Conservation (phyloP, 1,140 invertebrate genomes). For the Anagrus nilaparvatae region DNA sequence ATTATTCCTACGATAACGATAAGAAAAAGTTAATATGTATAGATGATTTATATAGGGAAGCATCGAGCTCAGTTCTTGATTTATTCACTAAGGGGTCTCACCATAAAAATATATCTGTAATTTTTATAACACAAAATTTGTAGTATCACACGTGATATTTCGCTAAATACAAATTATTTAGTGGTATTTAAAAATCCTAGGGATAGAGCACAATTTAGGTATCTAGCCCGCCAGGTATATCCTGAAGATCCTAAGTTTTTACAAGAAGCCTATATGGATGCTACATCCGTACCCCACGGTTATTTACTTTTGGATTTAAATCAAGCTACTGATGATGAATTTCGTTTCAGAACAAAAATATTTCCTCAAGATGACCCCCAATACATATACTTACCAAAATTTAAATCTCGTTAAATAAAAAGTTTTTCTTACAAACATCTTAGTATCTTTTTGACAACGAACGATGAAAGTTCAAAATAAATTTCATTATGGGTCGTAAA, state of each 20-base stretch:
- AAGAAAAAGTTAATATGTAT: slow-evolving; percentile 18
- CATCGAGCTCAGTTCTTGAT: slow-evolving; percentile 28
- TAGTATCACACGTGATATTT: slow-evolving; percentile 34
- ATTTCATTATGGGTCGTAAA: too few species aligned
- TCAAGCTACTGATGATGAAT: slow-evolving; percentile 24
- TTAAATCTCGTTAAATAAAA: too few species aligned
- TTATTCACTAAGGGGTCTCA: slow-evolving; percentile 36
- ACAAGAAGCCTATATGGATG: slow-evolving; percentile 31
- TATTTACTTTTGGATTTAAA: slow-evolving; percentile 32
- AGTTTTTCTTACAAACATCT: too few species aligned
- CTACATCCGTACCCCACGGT: slow-evolving; percentile 26
- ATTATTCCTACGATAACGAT: slow-evolving; percentile 11
- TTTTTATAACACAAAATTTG: slow-evolving; percentile 36
- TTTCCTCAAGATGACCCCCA: slow-evolving; percentile 12
- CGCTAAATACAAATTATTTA: slow-evolving; percentile 31
- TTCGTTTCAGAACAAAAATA: slow-evolving; percentile 20
- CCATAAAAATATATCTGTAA: slow-evolving; percentile 32
- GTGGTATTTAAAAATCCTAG: slow-evolving; percentile 36
- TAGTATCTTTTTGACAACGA: too few species aligned
- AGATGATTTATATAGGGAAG: slow-evolving; percentile 36
- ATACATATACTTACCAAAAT: slow-evolving; percentile 14
- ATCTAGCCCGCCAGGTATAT: slow-evolving; percentile 27
- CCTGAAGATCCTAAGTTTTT: slow-evolving; percentile 32
- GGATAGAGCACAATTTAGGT: slow-evolving; percentile 32
- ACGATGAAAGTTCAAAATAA: too few species aligned